Evolutionary conservation across 2,113 vertebrate species (phyloP).

Genomic region (Datnioides undecimradiatus): DNA sequence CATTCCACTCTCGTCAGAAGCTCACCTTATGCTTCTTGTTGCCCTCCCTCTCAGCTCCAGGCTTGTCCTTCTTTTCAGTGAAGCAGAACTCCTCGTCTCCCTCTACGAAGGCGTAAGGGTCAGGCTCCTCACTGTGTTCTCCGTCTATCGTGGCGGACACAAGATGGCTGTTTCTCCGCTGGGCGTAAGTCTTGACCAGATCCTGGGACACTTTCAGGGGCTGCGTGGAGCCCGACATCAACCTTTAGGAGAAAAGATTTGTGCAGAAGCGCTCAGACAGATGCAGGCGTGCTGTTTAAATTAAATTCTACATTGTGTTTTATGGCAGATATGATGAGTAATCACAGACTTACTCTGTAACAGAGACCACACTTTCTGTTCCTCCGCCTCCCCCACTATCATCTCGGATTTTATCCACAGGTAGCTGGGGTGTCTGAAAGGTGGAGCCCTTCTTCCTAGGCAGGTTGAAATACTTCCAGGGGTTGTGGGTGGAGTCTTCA

Average conservation of each 20-base stretch:
- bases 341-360: conserved; percentile 92
- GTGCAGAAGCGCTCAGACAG: not conserved
- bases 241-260: conserved; percentile 80
- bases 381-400: conserved; percentile 84
- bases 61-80: conserved; percentile 93
- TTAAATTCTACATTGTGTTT: not conserved
- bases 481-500: conserved; percentile 89
- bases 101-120: conserved; percentile 96
- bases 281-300: not conserved
- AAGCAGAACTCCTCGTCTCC: conserved; percentile 95
- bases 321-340: not conserved
- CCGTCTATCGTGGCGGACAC: conserved; percentile 84
- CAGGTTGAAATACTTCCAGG: conserved; percentile 95
- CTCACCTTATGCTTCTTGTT: conserved; percentile 94
- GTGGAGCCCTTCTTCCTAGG: conserved; percentile 91
- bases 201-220: conserved; percentile 96
- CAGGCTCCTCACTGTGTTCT: conserved; percentile 89
- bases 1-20: not conserved
- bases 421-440: conserved; percentile 91
- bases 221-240: conserved; percentile 91
- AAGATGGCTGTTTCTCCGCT: conserved; percentile 93
- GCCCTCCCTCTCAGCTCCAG: conserved; percentile 88
- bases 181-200: conserved; percentile 90
- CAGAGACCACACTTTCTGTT: conserved; percentile 86
- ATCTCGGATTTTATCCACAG: conserved; percentile 91